A percentile compares a stretch with the other conserved stretches of the same genome.
phyloP scores from a whole-genome alignment of 2,113 vertebrate genomes.

The Ctenodactylus gundi region DNA sequence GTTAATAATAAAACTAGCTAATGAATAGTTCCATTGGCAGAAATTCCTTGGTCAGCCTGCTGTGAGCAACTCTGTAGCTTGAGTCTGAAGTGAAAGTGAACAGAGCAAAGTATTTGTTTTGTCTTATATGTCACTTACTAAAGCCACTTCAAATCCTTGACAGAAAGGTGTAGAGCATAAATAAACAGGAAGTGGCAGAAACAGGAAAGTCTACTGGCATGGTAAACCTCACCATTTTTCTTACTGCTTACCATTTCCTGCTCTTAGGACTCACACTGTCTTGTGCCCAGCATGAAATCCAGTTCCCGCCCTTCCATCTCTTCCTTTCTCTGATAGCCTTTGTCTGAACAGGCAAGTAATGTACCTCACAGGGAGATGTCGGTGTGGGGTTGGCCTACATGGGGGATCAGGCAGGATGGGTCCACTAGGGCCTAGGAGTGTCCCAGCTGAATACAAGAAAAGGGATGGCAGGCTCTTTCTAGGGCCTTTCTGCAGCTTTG shows the following conservation, averaged over 20 bases:
- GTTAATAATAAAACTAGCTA: constrained; percentile 64
- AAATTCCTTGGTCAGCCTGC: constrained; percentile 46
- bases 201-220: background rate
- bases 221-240: background rate
- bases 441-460: background rate
- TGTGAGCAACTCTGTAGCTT: background rate
- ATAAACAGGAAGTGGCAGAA: constrained; percentile 14
- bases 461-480: background rate
- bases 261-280: background rate
- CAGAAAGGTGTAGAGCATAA: background rate
- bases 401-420: background rate
- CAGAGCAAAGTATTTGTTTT: constrained; percentile 49
- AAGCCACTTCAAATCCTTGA: constrained; percentile 43
- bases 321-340: constrained; percentile 1
- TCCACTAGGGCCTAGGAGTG: background rate
- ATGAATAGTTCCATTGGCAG: constrained; percentile 36
- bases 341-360: background rate
- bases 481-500: background rate
- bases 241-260: constrained; percentile 29
- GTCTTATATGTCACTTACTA: constrained; percentile 46
- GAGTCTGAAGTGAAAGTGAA: background rate
- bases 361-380: background rate
- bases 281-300: background rate
- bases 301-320: background rate
- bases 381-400: background rate